Percentiles rank a stretch among this genome's conserved stretches.
Evolutionary conservation across 2,888 invertebrate genomes (phyloP).

Genomic region (Lepidochrysops patricia): DNA sequence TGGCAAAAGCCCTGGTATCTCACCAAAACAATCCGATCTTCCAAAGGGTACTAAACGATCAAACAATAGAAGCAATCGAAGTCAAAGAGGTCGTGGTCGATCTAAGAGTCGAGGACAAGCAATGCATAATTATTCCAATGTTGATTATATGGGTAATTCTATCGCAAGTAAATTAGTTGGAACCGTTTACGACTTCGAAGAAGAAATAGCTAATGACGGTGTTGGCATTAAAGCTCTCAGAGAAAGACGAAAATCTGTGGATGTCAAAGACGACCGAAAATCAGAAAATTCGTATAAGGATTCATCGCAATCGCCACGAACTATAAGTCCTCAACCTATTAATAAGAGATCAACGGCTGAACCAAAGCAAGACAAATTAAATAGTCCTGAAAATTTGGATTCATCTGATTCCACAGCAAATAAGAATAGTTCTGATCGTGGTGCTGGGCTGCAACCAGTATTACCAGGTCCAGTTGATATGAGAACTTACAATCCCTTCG

Average conservation of each 20-base stretch:
- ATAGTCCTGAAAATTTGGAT: constrained; percentile 48
- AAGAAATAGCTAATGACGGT: constrained; percentile 84
- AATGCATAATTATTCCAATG: constrained; percentile 39
- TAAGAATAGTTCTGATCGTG: constrained; percentile 32
- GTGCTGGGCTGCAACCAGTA: constrained; percentile 75
- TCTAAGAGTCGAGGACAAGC: constrained; percentile 58
- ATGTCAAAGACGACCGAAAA: constrained; percentile 76
- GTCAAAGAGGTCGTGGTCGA: constrained; percentile 65
- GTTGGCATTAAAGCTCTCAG: constrained; percentile 86
- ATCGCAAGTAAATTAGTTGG: constrained; percentile 88
- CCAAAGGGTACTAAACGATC: constrained; percentile 50
- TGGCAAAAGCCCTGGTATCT: constrained; percentile 80
- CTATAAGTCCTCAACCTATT: constrained; percentile 63
- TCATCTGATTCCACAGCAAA: constrained; percentile 35
- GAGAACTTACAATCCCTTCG: constrained; percentile 85
- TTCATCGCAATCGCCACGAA: constrained; percentile 74
- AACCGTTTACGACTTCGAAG: constrained; percentile 91
- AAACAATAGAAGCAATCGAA: constrained; percentile 55
- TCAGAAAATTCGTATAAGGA: constrained; percentile 72
- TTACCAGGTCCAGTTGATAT: constrained; percentile 92
- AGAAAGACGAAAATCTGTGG: constrained; percentile 84
- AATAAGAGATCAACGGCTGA: constrained; percentile 42
- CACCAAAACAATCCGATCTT: constrained; percentile 77
- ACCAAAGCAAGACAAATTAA: constrained; percentile 22
- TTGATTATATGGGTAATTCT: constrained; percentile 76